Conservation (phyloP, 2,113 vertebrate genomes). For the Vicugna pacos region DNA sequence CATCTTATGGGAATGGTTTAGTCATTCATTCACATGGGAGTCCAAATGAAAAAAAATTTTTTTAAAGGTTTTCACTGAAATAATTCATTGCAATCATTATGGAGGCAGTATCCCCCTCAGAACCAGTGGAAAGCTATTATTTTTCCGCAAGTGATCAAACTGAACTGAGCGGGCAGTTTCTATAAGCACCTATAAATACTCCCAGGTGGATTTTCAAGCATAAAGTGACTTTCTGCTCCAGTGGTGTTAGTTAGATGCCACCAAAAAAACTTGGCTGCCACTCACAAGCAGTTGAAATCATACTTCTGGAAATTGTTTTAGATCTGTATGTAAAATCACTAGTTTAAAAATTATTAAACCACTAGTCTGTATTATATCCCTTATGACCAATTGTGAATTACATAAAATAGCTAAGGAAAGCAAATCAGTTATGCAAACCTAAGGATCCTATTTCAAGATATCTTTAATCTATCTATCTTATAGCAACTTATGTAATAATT, state of each 20-base stretch:
- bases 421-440: neutral
- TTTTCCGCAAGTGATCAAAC: conserved; percentile 11
- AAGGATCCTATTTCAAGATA: neutral
- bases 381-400: neutral
- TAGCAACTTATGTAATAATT: neutral
- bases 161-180: neutral
- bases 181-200: neutral
- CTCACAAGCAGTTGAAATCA: conserved; percentile 7
- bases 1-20: neutral
- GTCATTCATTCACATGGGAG: conserved; percentile 6
- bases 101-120: neutral
- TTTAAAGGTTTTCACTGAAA: neutral
- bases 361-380: neutral
- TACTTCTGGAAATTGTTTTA: neutral
- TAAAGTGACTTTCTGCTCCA: neutral
- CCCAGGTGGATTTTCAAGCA: neutral
- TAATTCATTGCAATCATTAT: neutral
- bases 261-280: neutral
- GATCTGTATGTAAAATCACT: neutral
- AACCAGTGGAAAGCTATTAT: neutral
- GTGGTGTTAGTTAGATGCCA: neutral
- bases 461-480: neutral
- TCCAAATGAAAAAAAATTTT: neutral
- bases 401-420: neutral
- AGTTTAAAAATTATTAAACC: neutral